Percentiles rank a stretch among this genome's conserved stretches.
Conservation (phyloP, 1,140 invertebrate genomes). For the Drosophila burlai region DNA sequence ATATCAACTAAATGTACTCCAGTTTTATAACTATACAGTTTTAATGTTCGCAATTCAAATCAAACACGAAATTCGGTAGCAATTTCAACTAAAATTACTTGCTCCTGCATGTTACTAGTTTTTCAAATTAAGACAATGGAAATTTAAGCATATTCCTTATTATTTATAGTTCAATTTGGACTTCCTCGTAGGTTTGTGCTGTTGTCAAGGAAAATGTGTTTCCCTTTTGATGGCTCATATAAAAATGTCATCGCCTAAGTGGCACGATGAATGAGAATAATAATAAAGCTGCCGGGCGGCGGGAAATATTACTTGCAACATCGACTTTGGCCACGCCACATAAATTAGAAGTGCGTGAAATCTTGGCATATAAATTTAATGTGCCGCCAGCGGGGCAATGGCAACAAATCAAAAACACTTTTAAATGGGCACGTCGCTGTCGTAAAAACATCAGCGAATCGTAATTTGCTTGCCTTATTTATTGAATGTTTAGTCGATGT, state of each 20-base stretch:
- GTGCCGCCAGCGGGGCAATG: slow-evolving; percentile 56
- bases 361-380: slow-evolving; percentile 77
- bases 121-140: background rate
- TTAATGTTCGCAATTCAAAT: slow-evolving; percentile 7
- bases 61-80: slow-evolving; percentile 7
- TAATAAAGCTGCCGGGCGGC: slow-evolving; percentile 65
- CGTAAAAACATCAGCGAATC: slow-evolving; percentile 81
- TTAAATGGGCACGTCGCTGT: slow-evolving; percentile 76
- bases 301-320: slow-evolving; percentile 68
- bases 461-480: slow-evolving; percentile 76
- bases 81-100: background rate
- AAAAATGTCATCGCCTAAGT: slow-evolving; percentile 54
- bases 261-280: slow-evolving; percentile 38
- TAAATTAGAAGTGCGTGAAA: slow-evolving; percentile 79
- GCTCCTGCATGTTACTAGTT: background rate
- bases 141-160: background rate
- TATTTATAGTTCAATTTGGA: slow-evolving; percentile 14
- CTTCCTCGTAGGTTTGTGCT: background rate
- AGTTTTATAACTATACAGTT: slow-evolving; percentile 3
- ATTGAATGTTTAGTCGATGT: slow-evolving; percentile 69
- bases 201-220: slow-evolving; percentile 17
- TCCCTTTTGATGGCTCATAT: slow-evolving; percentile 38
- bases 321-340: slow-evolving; percentile 67
- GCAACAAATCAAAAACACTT: slow-evolving; percentile 73
- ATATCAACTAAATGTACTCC: slow-evolving; percentile 16